Evolutionary conservation across 2,113 vertebrate species (phyloP), one percentile per base, ranked within the genome.

Genomic region (Lethenteron reissneri): DNA sequence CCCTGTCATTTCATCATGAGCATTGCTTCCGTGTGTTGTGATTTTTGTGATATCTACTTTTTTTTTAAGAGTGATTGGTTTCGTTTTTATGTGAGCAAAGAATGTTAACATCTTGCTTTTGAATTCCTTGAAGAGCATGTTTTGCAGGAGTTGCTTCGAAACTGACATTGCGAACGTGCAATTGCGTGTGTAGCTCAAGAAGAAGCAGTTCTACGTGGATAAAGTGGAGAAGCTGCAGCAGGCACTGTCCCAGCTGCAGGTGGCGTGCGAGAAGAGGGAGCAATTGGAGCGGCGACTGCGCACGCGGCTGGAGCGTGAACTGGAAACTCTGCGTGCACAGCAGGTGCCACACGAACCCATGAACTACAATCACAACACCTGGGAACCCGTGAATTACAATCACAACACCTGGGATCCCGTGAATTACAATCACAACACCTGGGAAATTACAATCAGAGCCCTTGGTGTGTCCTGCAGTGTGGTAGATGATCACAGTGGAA

Each of bases 171-270:
- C 6, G 41, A 41, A 5, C 41, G 41, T 25, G 25, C 10, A 68
- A 8, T 68, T 68, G 64, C 25, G n/a, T 3, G n/a, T 11, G 60
- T 10, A 99, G 76, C 83, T 97, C 70, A 80, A 84, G 56, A 85
- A 87, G 79, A 97, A 97, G 74, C 78, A 87, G 58, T 92, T 92
- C 0, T 97, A 97, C 0, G 88, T 96, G 73, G 89, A 92, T 78
- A 97, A 95, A 77, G 94, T 97, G 74, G 90, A 97, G 77, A 74
- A 87, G 74, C 81, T 97, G 76, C 94, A 97, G 81, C 87, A 88
- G 60, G 84, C 92, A 0, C 82, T 97, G 57, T 87, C 81, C n/a
- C 94, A 97, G 80, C 85, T 97, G 76, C 92, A 97, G 80, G 89
- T 86, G 0, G 92, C 91, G 15, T 97, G 94, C 0, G 89, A 97